Conservation (phyloP, 2,888 invertebrate species). For the Prenolepis imparis region DNA sequence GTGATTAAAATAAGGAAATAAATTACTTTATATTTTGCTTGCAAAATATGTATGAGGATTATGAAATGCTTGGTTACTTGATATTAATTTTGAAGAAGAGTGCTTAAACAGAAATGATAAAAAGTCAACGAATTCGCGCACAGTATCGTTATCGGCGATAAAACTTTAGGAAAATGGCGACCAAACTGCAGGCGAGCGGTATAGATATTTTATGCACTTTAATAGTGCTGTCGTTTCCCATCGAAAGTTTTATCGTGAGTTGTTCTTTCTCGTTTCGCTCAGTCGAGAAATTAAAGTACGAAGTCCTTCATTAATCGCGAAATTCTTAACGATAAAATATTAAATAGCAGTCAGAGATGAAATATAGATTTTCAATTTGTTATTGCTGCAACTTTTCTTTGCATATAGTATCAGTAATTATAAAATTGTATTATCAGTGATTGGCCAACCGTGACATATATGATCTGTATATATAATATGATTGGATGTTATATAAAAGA, state of each 20-base stretch:
- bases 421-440: neutral
- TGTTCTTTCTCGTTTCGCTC: neutral
- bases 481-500: neutral
- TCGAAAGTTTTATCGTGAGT: neutral
- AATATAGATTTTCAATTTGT: constrained; percentile 17
- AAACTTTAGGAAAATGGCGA: constrained; percentile 14
- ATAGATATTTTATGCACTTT: neutral
- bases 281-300: constrained; percentile 42
- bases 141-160: neutral
- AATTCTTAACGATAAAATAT: constrained; percentile 40
- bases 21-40: neutral
- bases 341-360: neutral
- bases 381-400: neutral
- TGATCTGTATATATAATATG: neutral
- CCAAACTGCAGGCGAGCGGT: neutral
- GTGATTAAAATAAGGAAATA: neutral
- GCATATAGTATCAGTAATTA: neutral
- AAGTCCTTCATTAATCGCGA: neutral
- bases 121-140: neutral
- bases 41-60: neutral
- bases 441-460: neutral
- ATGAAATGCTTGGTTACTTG: neutral
- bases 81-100: neutral
- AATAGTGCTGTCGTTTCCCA: constrained; percentile 8
- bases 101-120: constrained; percentile 16